Evolutionary conservation across 2,888 invertebrate species (phyloP), one percentile per base, ranked within the genome.

Genomic region (Suillia variegata): DNA sequence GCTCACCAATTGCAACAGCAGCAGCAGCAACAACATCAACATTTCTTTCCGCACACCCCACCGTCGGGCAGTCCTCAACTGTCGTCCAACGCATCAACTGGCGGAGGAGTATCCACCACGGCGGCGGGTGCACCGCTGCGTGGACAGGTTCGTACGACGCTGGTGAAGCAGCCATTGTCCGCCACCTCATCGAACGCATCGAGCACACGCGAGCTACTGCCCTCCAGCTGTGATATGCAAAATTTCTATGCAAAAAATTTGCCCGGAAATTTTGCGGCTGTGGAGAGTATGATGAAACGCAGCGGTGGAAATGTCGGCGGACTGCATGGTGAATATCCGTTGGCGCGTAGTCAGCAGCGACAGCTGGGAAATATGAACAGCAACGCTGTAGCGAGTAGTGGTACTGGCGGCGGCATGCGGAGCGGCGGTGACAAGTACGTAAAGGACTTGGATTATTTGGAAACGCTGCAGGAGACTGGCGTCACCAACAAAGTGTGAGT

Each of bases 401-500:
- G 64, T 67, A 59, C 55, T 42, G 59, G 57, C 55, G 21, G 55
- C 54, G 20, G 15, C 15, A 21, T n/a, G 26, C 62, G 59, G 61
- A 63, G 64, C 62, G 61, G n/a, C n/a, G 71, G 71, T 56, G 67
- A 76, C 63, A 80, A 77, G 68, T 80, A 78, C 45, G 67, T 70
- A 63, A 79, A 80, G 68, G 80, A 80, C 42, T 67, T 78, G 63
- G 78, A 80, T 61, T 80, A 75, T 62, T 73, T 79, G 63, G 81
- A 80, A 68, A 73, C 80, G 20, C 68, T 80, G 52, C 78, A 78
- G 55, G 80, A 80, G 66, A 79, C 79, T 54, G 81, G 80, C 21
- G 80, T 80, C n/a, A 80, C 78, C 57, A 80, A 80, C 58, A 78
- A 80, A 74, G 81, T 80, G 80, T 80, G 74, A 74, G 77, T 65